Evolutionary conservation across 2,797 vertebrate genomes (phyloP), one percentile per base, ranked within the genome.

Genomic region (Coregonus sp.): DNA sequence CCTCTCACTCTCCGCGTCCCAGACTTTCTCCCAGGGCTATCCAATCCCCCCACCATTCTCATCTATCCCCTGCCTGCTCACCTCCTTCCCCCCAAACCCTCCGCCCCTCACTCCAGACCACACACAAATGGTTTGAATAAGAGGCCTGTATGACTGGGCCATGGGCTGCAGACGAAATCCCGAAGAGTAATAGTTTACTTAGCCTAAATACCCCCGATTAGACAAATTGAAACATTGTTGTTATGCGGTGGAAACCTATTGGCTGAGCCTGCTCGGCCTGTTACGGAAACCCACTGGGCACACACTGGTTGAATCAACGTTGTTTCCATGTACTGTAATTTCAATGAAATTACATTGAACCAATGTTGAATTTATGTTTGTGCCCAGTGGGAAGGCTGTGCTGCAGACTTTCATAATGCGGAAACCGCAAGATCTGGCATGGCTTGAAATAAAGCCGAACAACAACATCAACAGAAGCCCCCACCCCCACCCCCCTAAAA

Each of bases 81-180:
- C 85, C 5, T 12, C 61, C 31, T 12, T 66, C 80, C 81, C 4
- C 77, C 79, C 50, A 70, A 75, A 85, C 82, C 87, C 25, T 75
- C 73, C 66, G 77, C 80, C 81, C 63, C 7, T 12, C 78, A 75
- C 65, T 72, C 80, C 84, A 86, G 25, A 93, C 92, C 92, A 83
- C 91, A 93, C 91, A 92, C 94, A 95, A 96, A 94, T 96, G 96
- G 95, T 97, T 97, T 95, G 91, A 96, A 96, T 97, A 93, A 97
- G 86, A 96, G 89, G 86, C 90, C 94, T 94, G 94, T 92, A 91
- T 86, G 93, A 88, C 92, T 96, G 94, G 95, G 94, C 95, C 94
- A 95, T 91, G 40, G 94, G 89, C 89, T 82, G 87, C 89, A 94
- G 86, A 94, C 78, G 86, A 90, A 91, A 91, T 90, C 83, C 92